phyloP scores from a whole-genome alignment of 1,140 invertebrate species.

The Wasmannia auropunctata region DNA sequence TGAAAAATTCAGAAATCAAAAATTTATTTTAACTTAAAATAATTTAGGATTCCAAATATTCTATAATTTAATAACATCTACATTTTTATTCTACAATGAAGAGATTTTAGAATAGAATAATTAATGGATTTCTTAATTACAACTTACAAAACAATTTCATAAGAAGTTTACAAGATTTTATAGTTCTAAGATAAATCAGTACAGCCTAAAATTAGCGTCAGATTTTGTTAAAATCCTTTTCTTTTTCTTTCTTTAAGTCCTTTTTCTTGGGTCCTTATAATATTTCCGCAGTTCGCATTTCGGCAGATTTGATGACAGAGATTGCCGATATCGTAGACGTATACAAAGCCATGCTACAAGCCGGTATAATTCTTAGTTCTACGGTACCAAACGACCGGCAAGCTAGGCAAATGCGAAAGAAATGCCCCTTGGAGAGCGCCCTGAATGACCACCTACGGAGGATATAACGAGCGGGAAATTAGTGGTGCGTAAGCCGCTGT shows the following conservation, averaged over 20 bases:
- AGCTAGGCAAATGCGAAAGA: slow-evolving; percentile 66
- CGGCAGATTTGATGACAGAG: background rate
- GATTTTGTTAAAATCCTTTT: too few species aligned
- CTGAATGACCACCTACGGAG: slow-evolving; percentile 69
- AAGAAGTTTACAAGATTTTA: too few species aligned
- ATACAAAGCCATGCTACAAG: background rate
- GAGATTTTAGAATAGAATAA: background rate
- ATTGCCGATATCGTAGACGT: background rate
- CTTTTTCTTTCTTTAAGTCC: background rate
- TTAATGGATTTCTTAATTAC: too few species aligned
- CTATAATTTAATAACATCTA: background rate
- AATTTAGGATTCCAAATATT: background rate
- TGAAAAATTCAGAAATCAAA: background rate
- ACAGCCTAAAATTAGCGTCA: too few species aligned
- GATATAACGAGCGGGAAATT: slow-evolving; percentile 83
- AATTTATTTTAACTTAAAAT: background rate
- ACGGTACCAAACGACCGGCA: slow-evolving; percentile 39
- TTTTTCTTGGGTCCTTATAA: background rate
- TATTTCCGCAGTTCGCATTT: background rate
- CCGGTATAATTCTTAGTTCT: slow-evolving; percentile 45
- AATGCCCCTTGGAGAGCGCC: slow-evolving; percentile 51
- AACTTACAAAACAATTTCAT: too few species aligned
- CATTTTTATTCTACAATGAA: too few species aligned
- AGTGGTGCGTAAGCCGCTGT: slow-evolving; percentile 81
- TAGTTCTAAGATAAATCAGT: background rate